Conservation (phyloP, 2,888 invertebrate species). For the Metopia argyrocephala region DNA sequence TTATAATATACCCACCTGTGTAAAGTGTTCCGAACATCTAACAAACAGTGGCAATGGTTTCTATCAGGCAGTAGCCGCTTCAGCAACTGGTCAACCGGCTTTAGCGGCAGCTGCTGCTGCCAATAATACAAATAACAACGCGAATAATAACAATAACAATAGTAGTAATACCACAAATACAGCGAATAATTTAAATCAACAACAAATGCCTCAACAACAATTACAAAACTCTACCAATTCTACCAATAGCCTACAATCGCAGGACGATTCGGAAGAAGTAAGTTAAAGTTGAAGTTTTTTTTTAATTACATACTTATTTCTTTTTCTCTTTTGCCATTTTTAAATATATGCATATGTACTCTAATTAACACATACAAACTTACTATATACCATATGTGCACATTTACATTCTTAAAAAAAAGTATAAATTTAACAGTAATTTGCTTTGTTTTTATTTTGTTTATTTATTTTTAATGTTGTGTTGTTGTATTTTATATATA, state of each 20-base stretch:
- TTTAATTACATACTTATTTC: background rate
- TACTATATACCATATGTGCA: too few species aligned
- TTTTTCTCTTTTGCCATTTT: background rate
- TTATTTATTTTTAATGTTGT: background rate
- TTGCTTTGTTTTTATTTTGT: background rate
- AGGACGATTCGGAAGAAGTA: conserved; percentile 77
- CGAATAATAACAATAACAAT: conserved; percentile 60
- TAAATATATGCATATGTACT: too few species aligned
- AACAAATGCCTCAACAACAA: conserved; percentile 69
- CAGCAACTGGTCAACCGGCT: conserved; percentile 70
- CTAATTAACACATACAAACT: background rate
- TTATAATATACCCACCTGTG: conserved; percentile 78
- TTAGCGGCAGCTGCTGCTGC: conserved; percentile 70
- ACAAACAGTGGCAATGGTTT: conserved; percentile 75
- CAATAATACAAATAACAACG: conserved; percentile 57
- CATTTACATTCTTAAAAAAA: too few species aligned
- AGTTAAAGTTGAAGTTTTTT: conserved; percentile 60
- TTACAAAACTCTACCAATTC: conserved; percentile 74
- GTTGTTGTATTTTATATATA: background rate
- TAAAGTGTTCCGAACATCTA: conserved; percentile 78
- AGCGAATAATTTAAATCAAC: conserved; percentile 71
- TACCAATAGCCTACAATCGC: conserved; percentile 76
- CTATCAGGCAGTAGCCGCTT: conserved; percentile 75
- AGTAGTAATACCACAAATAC: conserved; percentile 47
- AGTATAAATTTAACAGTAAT: too few species aligned